Base-by-base conservation (phyloP, 1,140 invertebrate species). In the Cyrtorhinus lividipennis region DNA sequence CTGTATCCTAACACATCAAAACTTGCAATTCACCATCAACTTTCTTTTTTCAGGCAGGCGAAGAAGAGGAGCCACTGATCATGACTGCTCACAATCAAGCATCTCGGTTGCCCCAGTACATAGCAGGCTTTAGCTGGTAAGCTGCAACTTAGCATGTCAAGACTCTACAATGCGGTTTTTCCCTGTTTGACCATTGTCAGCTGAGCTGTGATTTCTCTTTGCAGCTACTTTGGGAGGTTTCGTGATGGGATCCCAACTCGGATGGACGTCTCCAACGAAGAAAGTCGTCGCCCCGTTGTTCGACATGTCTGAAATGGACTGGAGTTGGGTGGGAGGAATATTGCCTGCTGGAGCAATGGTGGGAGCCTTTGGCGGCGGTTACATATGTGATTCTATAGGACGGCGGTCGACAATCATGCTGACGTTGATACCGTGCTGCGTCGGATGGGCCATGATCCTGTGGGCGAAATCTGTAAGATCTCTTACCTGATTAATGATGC, bases 371-470 rank as follows among this genome's bases (percentile, higher is more conserved):
- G 23, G 66, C 10, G 59, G 59, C 12, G 70, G 64, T 1, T 38
- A 18, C 0, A 72, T 86, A 1, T 83, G 88, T 68, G 87, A 92
- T 67, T 71, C 77, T 1, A 75, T 90, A 63, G 90, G 90, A 22
- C 73, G 90, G 27, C 90, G 86, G 69, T 74, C 74, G 44, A 81
- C 87, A 0, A 85, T 92, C 79, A 68, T 91, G 15, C 66, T 83
- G 0, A 75, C 88, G 0, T 78, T 83, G 0, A 8, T 88, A 10
- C 87, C 88, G 0, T 89, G 87, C 70, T 77, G 83, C 0, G 45
- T 84, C 20, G 89, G 89, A 24, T 93, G 88, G 87, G 68, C 80
- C 0, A 67, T 87, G 0, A 83, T 92, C n/a, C 83, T 84, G 59
- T 84, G 81, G 72, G 78, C n/a, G n/a, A n/a, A n/a, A n/a, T n/a